These are phyloP conservation scores for Lasius fuliginosus DNA, from an alignment of 2,888 invertebrate species.

Conservation along the genomic window DNA sequence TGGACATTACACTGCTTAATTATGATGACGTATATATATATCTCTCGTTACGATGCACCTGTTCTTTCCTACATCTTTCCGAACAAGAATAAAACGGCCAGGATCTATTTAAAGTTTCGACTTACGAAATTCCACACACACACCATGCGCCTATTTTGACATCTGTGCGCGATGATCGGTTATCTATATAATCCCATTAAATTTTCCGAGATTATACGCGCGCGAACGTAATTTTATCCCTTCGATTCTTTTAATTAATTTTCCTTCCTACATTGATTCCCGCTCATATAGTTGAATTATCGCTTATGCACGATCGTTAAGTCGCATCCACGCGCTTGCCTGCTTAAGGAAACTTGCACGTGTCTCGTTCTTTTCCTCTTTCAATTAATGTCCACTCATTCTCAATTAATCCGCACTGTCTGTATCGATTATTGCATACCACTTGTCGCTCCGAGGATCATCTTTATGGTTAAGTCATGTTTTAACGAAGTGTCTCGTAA, in stretches of 20 bases:
- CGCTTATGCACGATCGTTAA: constrained; percentile 62
- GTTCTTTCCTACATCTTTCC: neutral
- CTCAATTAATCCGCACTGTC: constrained; percentile 83
- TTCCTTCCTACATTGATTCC: constrained; percentile 28
- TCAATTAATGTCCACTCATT: constrained; percentile 83
- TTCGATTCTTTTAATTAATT: constrained; percentile 23
- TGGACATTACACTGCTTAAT: constrained; percentile 4
- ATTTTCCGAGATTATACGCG: constrained; percentile 6
- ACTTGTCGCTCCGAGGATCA: constrained; percentile 74
- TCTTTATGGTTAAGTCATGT: constrained; percentile 70
- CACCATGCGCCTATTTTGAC: neutral
- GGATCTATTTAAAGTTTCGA: constrained; percentile 1
- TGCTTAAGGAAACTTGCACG: constrained; percentile 79
- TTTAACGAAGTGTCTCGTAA: constrained; percentile 67
- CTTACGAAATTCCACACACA: neutral
- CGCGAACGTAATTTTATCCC: neutral
- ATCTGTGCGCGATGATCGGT: neutral
- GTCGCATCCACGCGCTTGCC: constrained; percentile 64
- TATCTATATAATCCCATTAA: neutral
- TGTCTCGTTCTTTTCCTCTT: constrained; percentile 77
- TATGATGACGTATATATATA: constrained; percentile 1
- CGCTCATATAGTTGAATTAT: constrained; percentile 60
- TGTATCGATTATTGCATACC: constrained; percentile 81
- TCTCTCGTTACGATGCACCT: neutral
- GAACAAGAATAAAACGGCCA: neutral